These are phyloP conservation scores for Planiliza haematocheilus DNA, from an alignment of 2,113 vertebrate genomes.

Conservation along the genomic window DNA sequence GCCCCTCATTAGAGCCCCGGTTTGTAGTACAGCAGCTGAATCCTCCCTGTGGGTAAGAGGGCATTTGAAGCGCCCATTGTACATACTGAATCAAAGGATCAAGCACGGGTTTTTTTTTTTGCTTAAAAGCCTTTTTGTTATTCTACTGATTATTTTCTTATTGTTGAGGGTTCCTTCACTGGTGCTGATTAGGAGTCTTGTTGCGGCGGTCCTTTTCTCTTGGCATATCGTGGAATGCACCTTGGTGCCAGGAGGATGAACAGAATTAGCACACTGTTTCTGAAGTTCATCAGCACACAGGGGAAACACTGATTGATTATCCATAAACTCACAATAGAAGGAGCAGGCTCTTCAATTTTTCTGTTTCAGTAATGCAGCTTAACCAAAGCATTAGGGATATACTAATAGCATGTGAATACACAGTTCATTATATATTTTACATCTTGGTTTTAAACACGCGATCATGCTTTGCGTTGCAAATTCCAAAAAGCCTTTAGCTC, in stretches of 20 bases:
- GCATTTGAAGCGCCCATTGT: constrained; percentile 82
- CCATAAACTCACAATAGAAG: neutral
- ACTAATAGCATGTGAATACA: neutral
- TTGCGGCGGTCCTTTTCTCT: constrained; percentile 57
- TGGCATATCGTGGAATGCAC: constrained; percentile 65
- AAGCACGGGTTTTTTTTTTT: constrained; percentile 79
- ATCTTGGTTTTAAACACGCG: constrained; percentile 1
- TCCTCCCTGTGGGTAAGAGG: constrained; percentile 80
- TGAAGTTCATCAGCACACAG: constrained; percentile 31
- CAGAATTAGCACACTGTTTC: constrained; percentile 33
- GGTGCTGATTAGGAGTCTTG: constrained; percentile 73
- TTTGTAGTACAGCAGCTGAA: constrained; percentile 80
- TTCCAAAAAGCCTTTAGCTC: constrained; percentile 20
- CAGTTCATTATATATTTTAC: constrained; percentile 14
- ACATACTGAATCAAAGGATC: constrained; percentile 76
- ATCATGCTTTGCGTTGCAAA: constrained; percentile 24
- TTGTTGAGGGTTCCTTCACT: constrained; percentile 67
- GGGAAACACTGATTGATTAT: neutral
- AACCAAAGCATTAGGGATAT: neutral
- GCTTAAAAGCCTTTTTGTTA: constrained; percentile 77
- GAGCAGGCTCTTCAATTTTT: neutral
- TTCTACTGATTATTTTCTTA: constrained; percentile 81
- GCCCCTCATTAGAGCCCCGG: constrained; percentile 80
- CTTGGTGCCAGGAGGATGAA: constrained; percentile 44
- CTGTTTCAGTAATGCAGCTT: neutral